Percentiles rank a stretch among this genome's conserved stretches.
Evolutionary conservation across 92 coral and sea anemone species (phyloP).

Genomic region (Porites lobata): DNA sequence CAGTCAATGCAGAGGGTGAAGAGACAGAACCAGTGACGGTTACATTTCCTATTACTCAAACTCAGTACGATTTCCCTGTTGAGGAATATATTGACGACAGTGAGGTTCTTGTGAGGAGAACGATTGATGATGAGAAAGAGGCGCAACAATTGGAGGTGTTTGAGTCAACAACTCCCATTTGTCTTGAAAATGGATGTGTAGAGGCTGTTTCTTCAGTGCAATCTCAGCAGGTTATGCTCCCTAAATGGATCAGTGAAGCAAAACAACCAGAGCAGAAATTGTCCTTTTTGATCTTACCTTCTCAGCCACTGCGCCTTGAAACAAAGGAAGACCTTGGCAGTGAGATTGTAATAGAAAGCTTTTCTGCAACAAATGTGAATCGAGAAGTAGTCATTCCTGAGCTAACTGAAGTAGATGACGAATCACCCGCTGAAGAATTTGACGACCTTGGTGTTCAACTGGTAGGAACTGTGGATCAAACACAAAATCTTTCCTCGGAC

Average conservation of each 20-base stretch:
- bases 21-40: slow-evolving; percentile 22
- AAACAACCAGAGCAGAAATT: neutral
- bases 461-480: slow-evolving; percentile 13
- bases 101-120: slow-evolving; percentile 23
- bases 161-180: slow-evolving; percentile 30
- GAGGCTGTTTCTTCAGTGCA: slow-evolving; percentile 12
- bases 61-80: slow-evolving; percentile 12
- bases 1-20: slow-evolving; percentile 32
- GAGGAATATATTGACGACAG: slow-evolving; percentile 69
- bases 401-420: neutral
- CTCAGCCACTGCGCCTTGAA: neutral
- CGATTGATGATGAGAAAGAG: slow-evolving; percentile 35
- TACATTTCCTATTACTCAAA: slow-evolving; percentile 1
- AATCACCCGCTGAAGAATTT: slow-evolving; percentile 22
- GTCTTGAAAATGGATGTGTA: slow-evolving; percentile 5
- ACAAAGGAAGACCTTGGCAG: neutral
- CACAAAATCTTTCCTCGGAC: slow-evolving; percentile 32
- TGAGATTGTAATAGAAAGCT: neutral
- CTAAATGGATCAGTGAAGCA: neutral
- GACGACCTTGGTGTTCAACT: slow-evolving; percentile 72
- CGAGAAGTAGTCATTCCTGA: slow-evolving; percentile 17
- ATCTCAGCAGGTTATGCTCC: neutral
- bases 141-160: slow-evolving; percentile 10
- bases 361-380: neutral
- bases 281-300: neutral